Evolutionary conservation across 2,888 invertebrate genomes (phyloP).

Genomic region (Stenotaenia linearis): DNA sequence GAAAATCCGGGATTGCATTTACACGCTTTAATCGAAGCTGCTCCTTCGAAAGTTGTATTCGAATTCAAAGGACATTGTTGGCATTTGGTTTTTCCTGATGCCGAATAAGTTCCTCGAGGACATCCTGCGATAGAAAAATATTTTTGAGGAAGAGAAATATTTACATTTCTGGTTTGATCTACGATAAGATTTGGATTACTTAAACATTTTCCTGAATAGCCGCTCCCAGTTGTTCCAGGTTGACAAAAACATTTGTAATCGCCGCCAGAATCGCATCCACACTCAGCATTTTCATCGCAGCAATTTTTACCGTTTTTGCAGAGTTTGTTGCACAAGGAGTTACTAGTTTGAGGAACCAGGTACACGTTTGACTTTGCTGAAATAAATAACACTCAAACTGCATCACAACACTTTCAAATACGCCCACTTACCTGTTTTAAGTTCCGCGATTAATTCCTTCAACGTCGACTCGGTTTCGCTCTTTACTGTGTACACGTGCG

Average conservation of each 20-base stretch:
- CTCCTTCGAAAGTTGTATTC: not conserved
- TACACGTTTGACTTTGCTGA: not conserved
- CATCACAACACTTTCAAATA: not conserved
- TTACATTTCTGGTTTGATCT: not conserved
- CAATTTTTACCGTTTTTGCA: not conserved
- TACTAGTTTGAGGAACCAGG: not conserved
- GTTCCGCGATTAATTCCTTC: not conserved
- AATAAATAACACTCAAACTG: not conserved
- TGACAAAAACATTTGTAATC: not conserved
- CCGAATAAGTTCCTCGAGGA: constrained; percentile 1
- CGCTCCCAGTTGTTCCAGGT: not conserved
- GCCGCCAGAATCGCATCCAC: constrained; percentile 1
- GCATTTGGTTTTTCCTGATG: not conserved
- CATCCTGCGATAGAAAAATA: constrained; percentile 7
- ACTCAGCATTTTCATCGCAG: not conserved
- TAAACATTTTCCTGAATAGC: not conserved
- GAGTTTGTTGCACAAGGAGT: not conserved
- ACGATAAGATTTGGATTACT: not conserved
- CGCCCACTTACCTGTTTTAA: not conserved
- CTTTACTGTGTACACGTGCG: not conserved
- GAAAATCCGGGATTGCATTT: not conserved
- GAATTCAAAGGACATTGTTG: constrained; percentile 4
- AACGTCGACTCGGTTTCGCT: not conserved
- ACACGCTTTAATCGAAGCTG: not conserved
- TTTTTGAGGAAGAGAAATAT: too few relatives aligned